These are phyloP conservation scores for Xestia sexstrigata DNA, from an alignment of 2,888 invertebrate genomes.

Conservation along the genomic window DNA sequence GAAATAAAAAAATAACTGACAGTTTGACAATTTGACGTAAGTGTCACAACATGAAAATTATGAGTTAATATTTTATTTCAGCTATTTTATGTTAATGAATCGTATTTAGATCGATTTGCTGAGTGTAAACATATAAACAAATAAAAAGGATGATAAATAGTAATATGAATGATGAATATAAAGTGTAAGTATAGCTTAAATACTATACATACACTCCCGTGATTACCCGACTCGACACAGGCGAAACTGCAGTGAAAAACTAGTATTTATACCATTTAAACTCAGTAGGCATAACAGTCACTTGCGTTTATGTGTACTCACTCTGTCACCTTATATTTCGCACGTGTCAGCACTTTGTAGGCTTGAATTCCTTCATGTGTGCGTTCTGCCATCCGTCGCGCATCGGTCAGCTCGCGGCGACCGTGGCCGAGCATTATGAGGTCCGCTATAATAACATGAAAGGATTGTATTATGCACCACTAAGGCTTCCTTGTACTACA, in stretches of 20 bases:
- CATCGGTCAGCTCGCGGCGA: slow-evolving; percentile 66
- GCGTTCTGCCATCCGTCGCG: slow-evolving; percentile 68
- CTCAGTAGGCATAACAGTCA: not conserved
- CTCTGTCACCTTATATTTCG: slow-evolving; percentile 55
- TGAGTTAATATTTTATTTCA: too few relatives aligned
- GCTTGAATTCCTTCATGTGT: slow-evolving; percentile 74
- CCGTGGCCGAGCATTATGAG: slow-evolving; percentile 79
- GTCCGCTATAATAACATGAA: slow-evolving; percentile 79
- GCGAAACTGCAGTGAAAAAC: not conserved
- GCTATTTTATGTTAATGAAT: too few relatives aligned
- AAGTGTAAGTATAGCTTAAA: too few relatives aligned
- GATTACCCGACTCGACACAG: not conserved
- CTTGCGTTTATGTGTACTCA: slow-evolving; percentile 11
- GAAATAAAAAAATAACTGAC: too few relatives aligned
- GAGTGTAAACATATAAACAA: too few relatives aligned
- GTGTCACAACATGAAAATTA: too few relatives aligned
- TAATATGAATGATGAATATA: too few relatives aligned
- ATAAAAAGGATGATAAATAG: too few relatives aligned
- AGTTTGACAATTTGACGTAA: too few relatives aligned
- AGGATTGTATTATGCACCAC: slow-evolving; percentile 81
- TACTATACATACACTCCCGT: too few relatives aligned
- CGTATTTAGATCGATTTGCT: too few relatives aligned
- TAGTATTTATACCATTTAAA: not conserved
- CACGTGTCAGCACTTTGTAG: slow-evolving; percentile 77
- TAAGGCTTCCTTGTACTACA: slow-evolving; percentile 79